Evolutionary conservation across 2,113 vertebrate species (phyloP), one percentile per base, ranked within the genome.

Genomic region (Zootoca vivipara): DNA sequence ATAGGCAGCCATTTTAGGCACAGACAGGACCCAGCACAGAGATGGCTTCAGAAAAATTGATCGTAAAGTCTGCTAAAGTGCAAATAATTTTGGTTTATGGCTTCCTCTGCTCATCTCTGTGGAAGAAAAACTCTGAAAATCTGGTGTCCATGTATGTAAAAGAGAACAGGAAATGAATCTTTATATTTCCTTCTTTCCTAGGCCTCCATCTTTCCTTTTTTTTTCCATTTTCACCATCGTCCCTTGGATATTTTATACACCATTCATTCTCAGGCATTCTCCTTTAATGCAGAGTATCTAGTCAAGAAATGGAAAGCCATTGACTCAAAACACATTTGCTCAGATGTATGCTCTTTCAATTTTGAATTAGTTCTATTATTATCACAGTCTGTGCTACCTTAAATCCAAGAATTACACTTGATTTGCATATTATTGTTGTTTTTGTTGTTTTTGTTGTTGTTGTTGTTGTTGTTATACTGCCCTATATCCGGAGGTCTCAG

Each of bases 71-170:
- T 91, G 65, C 38, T 87, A 88, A 86, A 90, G 86, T 94, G 89
- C 86, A 91, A 95, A 91, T 89, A 94, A 90, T 91, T 75, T 70
- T 92, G 86, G 73, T 75, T 91, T 89, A 20, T 0, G n/a, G 92
- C 77, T 89, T 93, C 84, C 90, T 85, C 83, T 94, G 92, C 92
- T 95, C 92, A 90, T 91, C 79, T 92, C 52, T 85, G 90, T 93
- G 93, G 92, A 94, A 93, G 85, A 56, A 88, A 82, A 65, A 91
- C 91, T 94, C 93, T 94, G 85, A 90, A 78, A 87, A 84, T 88
- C 85, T 93, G 65, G 33, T 92, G 89, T 93, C 70, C 92, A 95
- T 86, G 89, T 94, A 94, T 78, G 28, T 1, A 94, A 88, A 80
- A 88, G 87, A 89, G 0, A 24, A 87, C 52, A 85, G 89, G 70